Percentiles rank a stretch among this genome's conserved stretches.
Evolutionary conservation across 2,113 vertebrate species (phyloP).

Genomic region (Gopherus evgoodei): DNA sequence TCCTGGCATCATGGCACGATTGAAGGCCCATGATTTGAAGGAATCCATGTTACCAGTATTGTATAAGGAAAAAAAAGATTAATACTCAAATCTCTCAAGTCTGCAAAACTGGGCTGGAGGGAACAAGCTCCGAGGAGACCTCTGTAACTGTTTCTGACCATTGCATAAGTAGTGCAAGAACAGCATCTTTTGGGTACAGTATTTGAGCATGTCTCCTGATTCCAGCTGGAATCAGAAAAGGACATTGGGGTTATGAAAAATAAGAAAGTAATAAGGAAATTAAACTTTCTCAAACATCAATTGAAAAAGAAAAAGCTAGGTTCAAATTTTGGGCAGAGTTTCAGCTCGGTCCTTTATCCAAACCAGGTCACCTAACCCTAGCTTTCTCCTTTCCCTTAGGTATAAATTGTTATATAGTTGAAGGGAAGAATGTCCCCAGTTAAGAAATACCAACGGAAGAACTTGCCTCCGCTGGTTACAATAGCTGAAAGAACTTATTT

Average conservation of each 20-base stretch:
- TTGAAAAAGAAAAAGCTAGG: background rate
- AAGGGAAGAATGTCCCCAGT: constrained; percentile 59
- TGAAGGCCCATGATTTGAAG: background rate
- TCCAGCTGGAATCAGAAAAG: background rate
- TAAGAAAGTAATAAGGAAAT: background rate
- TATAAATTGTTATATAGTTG: constrained; percentile 34
- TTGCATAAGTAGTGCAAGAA: background rate
- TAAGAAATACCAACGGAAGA: constrained; percentile 48
- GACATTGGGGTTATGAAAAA: background rate
- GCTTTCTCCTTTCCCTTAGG: constrained; percentile 32
- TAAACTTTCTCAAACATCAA: background rate
- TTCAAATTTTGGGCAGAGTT: constrained; percentile 68
- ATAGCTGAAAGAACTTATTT: constrained; percentile 40
- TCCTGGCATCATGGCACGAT: background rate
- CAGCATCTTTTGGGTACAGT: accelerated
- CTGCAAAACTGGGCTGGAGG: accelerated
- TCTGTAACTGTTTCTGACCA: background rate
- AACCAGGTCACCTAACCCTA: constrained; percentile 44
- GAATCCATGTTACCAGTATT: background rate
- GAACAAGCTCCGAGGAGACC: background rate
- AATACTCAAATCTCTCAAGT: background rate
- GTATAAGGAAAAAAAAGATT: background rate
- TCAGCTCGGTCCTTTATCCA: constrained; percentile 58
- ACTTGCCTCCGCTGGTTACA: constrained; percentile 67
- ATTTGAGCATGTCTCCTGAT: background rate